These are phyloP conservation scores for Orthonyx spaldingii DNA, from an alignment of 2,113 vertebrate species.

Conservation along the genomic window DNA sequence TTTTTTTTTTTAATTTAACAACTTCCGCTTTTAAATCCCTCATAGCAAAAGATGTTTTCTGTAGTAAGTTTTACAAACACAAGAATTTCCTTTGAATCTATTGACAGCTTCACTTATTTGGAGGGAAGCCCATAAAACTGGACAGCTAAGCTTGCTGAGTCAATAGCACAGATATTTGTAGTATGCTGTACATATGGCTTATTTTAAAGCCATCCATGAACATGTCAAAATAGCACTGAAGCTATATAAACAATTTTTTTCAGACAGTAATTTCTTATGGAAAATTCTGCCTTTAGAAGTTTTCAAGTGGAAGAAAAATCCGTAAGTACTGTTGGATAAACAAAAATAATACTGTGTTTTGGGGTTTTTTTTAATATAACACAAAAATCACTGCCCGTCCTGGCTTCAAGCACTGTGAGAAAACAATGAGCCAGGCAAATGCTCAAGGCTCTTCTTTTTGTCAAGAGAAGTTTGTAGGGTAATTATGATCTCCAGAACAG, in stretches of 20 bases:
- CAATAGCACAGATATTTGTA: background rate
- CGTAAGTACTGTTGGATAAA: background rate
- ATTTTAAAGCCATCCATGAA: background rate
- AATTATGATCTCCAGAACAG: background rate
- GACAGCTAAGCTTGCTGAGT: background rate
- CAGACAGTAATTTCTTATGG: background rate
- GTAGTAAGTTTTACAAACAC: background rate
- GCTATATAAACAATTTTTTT: background rate
- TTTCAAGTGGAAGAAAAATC: background rate
- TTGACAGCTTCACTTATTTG: rapidly evolving
- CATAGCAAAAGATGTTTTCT: background rate
- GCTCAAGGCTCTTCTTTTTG: background rate
- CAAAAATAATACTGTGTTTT: background rate
- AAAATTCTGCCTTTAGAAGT: background rate
- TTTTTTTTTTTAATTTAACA: background rate
- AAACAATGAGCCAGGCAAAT: slow-evolving; percentile 1
- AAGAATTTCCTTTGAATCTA: background rate
- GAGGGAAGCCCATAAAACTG: background rate
- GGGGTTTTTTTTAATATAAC: background rate
- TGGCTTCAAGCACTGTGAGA: background rate
- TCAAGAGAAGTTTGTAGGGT: background rate
- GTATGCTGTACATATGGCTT: background rate
- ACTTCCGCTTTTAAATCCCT: background rate
- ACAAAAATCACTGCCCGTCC: background rate
- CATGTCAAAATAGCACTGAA: background rate